Percentiles rank a stretch among this genome's conserved stretches.
phyloP scores from a whole-genome alignment of 2,888 invertebrate species.

The Drosophila mimetica region DNA sequence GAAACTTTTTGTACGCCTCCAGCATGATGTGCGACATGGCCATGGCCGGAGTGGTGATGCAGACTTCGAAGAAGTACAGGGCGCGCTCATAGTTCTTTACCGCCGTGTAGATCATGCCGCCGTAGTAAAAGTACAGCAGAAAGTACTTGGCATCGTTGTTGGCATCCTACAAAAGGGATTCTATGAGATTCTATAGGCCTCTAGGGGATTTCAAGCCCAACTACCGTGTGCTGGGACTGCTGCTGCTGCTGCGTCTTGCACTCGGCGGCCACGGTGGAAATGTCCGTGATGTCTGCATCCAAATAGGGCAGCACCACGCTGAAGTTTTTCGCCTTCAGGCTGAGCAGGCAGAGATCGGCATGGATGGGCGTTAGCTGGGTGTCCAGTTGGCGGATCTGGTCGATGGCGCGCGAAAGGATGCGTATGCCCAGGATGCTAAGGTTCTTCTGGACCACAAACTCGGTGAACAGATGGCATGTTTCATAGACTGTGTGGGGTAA shows the following conservation, averaged over 20 bases:
- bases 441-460: conserved; percentile 90
- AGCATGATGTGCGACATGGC: conserved; percentile 98
- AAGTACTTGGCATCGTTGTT: conserved; percentile 89
- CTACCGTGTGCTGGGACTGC: conserved; percentile 67
- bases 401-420: conserved; percentile 92
- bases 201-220: conserved; percentile 6
- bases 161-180: conserved; percentile 86
- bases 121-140: conserved; percentile 97
- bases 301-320: conserved; percentile 95
- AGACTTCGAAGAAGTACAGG: conserved; percentile 97
- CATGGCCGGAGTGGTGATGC: conserved; percentile 96
- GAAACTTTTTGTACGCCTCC: conserved; percentile 98
- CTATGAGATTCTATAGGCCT: not conserved
- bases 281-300: conserved; percentile 95
- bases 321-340: conserved; percentile 95
- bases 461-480: conserved; percentile 93
- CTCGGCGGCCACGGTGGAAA: conserved; percentile 87
- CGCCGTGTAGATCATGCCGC: conserved; percentile 98
- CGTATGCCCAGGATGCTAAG: conserved; percentile 92
- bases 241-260: conserved; percentile 66
- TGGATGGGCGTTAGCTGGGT: conserved; percentile 97
- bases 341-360: conserved; percentile 96
- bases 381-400: conserved; percentile 93
- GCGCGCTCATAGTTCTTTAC: conserved; percentile 96
- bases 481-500: conserved; percentile 90